Evolutionary conservation across 2,797 vertebrate genomes (phyloP).

Genomic region (Anas flavirostris): DNA sequence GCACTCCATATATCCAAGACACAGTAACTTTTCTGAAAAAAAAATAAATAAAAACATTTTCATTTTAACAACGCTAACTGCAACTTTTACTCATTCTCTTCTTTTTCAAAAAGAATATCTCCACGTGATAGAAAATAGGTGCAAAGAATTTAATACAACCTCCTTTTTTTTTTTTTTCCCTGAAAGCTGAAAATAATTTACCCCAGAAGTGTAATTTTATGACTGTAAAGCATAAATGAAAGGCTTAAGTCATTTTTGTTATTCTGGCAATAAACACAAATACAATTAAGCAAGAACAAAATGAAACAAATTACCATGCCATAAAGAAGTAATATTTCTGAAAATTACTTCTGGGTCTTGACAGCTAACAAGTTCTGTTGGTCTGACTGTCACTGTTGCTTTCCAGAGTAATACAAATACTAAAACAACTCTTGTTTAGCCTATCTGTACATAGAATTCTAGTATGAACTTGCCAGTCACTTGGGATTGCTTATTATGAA

Average conservation of each 20-base stretch:
- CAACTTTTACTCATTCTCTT: not conserved
- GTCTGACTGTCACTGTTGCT: not conserved
- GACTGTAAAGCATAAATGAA: slow-evolving; percentile 3
- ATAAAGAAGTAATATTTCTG: slow-evolving; percentile 13
- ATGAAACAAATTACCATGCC: slow-evolving; percentile 6
- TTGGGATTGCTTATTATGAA: not conserved
- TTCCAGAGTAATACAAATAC: not conserved
- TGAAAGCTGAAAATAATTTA: not conserved
- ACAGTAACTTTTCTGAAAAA: not conserved
- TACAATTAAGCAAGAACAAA: slow-evolving; percentile 48
- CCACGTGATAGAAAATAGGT: not conserved
- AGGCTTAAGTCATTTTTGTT: not conserved
- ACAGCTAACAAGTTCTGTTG: not conserved
- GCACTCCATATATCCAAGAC: not conserved
- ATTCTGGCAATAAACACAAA: slow-evolving; percentile 16
- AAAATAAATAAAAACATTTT: not conserved
- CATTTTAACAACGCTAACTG: not conserved
- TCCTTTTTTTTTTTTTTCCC: not conserved
- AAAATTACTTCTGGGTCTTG: slow-evolving; percentile 21
- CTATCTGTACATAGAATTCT: not conserved
- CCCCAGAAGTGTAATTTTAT: not conserved
- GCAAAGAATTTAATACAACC: not conserved
- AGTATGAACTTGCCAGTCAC: not conserved
- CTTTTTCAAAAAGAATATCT: not conserved
- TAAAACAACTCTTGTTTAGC: not conserved